Evolutionary conservation across 2,888 invertebrate species (phyloP).

Genomic region (Neoaliturus tenellus): DNA sequence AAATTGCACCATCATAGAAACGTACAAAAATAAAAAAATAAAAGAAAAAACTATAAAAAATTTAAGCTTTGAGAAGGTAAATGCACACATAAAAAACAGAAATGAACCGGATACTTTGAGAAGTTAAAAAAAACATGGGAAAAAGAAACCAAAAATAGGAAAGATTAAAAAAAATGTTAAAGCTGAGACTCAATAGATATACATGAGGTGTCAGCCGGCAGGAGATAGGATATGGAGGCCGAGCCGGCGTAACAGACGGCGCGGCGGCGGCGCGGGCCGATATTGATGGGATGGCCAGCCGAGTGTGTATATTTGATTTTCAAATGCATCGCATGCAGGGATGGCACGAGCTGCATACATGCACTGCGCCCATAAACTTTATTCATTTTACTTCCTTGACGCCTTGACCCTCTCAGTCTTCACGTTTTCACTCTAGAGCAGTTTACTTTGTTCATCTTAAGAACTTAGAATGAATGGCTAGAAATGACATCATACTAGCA

Average conservation of each 20-base stretch:
- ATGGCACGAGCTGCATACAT: background rate
- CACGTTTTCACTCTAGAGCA: background rate
- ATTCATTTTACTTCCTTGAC: constrained; percentile 15
- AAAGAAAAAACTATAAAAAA: no score
- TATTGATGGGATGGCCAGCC: constrained; percentile 14
- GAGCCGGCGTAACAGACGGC: constrained; percentile 8
- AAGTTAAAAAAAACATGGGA: background rate
- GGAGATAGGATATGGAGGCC: background rate
- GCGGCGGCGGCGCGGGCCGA: background rate
- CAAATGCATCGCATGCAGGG: constrained; percentile 46
- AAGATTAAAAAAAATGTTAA: background rate
- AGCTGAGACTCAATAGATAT: constrained; percentile 9
- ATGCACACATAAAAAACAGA: no score
- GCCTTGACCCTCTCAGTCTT: constrained; percentile 28
- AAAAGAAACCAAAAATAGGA: background rate
- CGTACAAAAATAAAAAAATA: no score
- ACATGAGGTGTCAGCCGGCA: constrained; percentile 22
- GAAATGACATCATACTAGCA: no score
- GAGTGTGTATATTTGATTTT: constrained; percentile 45
- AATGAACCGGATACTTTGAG: no score
- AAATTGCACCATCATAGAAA: no score
- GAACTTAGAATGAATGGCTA: no score
- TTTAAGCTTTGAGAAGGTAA: no score
- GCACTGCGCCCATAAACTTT: background rate
- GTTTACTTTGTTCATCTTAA: background rate